phyloP scores from a whole-genome alignment of 2,888 invertebrate species.

The Hemaris fuciformis region DNA sequence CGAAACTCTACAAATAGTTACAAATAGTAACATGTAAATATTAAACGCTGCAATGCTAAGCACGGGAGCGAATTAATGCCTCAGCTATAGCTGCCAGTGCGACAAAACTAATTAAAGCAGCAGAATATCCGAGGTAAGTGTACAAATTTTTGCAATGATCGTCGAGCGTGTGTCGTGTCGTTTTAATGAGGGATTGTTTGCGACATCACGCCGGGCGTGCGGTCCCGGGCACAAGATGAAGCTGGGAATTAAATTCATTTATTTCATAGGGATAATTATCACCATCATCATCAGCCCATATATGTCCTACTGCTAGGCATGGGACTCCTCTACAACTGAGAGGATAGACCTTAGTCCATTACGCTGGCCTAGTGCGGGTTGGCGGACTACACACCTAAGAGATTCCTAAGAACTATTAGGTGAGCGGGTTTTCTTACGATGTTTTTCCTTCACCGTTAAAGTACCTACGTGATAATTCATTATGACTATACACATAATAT shows the following conservation, averaged over 20 bases:
- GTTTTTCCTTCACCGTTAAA: no score
- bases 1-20: not conserved
- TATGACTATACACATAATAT: no score
- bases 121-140: conserved; percentile 17
- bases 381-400: not conserved
- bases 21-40: not conserved
- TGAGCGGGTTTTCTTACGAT: no score
- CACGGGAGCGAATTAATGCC: not conserved
- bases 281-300: no score
- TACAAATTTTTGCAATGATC: conserved; percentile 57
- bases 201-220: conserved; percentile 53
- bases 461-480: no score
- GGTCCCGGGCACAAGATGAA: conserved; percentile 24
- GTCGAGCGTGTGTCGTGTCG: conserved; percentile 48
- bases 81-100: not conserved
- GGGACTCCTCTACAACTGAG: no score
- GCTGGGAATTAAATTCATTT: conserved; percentile 19
- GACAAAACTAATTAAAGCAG: conserved; percentile 10
- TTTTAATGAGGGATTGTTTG: conserved; percentile 76
- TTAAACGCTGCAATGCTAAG: not conserved
- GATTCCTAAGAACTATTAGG: no score
- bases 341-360: no score
- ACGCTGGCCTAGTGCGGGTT: no score
- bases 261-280: no score
- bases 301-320: no score